Evolutionary conservation across 2,888 invertebrate genomes (phyloP).

Genomic region (Leucoptera coffeella): DNA sequence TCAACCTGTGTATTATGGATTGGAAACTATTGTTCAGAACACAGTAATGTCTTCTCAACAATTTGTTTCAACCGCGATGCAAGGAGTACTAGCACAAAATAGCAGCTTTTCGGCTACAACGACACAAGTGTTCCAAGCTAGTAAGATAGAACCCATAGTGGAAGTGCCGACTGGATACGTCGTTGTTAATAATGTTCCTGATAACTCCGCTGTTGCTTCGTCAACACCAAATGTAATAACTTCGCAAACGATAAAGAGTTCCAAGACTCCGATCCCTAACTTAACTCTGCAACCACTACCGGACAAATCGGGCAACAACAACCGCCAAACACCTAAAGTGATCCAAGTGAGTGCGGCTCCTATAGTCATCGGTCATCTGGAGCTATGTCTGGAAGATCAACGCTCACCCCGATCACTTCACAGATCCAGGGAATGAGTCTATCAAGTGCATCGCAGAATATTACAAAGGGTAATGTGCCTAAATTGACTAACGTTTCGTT

Average conservation of each 20-base stretch:
- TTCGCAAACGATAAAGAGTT: conserved; percentile 28
- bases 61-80: conserved; percentile 75
- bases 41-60: conserved; percentile 88
- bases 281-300: conserved; percentile 41
- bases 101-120: conserved; percentile 81
- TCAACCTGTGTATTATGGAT: conserved; percentile 74
- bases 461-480: conserved; percentile 24
- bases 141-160: conserved; percentile 76
- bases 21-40: conserved; percentile 82
- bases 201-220: conserved; percentile 26
- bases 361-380: conserved; percentile 22
- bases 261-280: conserved; percentile 35
- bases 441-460: conserved; percentile 25
- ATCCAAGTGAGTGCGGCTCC: conserved; percentile 33
- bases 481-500: conserved; percentile 32
- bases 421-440: conserved; percentile 40
- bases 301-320: conserved; percentile 25
- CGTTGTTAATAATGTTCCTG: conserved; percentile 58
- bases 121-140: conserved; percentile 79
- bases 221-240: conserved; percentile 36
- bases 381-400: conserved; percentile 28
- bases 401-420: conserved; percentile 41
- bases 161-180: conserved; percentile 70
- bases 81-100: conserved; percentile 72
- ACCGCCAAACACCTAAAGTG: conserved; percentile 37